These are phyloP conservation scores for Gymnocephalus cernua DNA, from an alignment of 2,113 vertebrate genomes.

Conservation along the genomic window DNA sequence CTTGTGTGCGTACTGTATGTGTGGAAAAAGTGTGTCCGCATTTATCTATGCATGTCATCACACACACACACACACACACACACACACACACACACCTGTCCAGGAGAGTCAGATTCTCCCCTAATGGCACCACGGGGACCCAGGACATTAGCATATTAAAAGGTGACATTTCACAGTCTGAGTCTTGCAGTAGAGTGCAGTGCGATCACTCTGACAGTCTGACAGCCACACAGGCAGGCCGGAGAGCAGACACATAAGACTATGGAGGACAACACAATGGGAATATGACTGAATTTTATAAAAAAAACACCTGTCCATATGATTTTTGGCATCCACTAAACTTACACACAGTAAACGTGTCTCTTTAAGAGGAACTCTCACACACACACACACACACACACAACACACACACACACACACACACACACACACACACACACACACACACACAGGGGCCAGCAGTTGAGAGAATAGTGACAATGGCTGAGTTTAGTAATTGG, in stretches of 20 bases:
- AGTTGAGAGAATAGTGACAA: slow-evolving; percentile 61
- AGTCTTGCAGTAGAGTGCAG: slow-evolving; percentile 43
- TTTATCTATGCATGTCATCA: not conserved
- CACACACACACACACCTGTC: slow-evolving; percentile 63
- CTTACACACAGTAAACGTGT: not conserved
- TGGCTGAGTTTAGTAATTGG: slow-evolving; percentile 74
- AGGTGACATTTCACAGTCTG: slow-evolving; percentile 77
- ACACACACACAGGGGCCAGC: slow-evolving; percentile 11
- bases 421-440: slow-evolving; percentile 35
- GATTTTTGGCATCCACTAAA: slow-evolving; percentile 14
- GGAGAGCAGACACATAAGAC: slow-evolving; percentile 43
- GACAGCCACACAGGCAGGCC: slow-evolving; percentile 56
- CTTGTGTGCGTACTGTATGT: slow-evolving; percentile 1
- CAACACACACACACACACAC: slow-evolving; percentile 12
- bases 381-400: slow-evolving; percentile 1
- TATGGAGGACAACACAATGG: slow-evolving; percentile 14
- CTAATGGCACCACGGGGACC: slow-evolving; percentile 77
- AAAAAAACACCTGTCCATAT: slow-evolving; percentile 47
- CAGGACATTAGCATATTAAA: slow-evolving; percentile 80
- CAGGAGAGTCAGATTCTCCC: slow-evolving; percentile 60
- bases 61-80: slow-evolving; percentile 14
- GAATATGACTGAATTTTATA: slow-evolving; percentile 30
- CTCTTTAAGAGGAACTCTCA: slow-evolving; percentile 1
- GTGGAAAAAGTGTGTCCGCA: not conserved
- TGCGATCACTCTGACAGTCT: slow-evolving; percentile 62